Conservation (phyloP, 2,888 invertebrate species). For the Lithophane leautieri region DNA sequence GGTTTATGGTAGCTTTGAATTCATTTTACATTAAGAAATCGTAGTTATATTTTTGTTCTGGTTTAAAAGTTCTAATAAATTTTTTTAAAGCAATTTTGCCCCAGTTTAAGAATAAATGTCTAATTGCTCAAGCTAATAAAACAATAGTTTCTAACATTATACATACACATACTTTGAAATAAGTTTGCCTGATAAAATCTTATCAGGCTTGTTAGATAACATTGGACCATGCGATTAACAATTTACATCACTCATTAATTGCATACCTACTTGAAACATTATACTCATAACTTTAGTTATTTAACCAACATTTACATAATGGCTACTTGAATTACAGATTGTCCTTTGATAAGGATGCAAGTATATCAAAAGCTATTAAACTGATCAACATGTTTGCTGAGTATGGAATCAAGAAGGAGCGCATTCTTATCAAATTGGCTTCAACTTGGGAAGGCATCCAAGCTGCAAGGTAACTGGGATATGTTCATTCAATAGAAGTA, state of each 20-base stretch:
- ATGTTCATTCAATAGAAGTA: neutral
- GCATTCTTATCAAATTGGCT: constrained; percentile 98
- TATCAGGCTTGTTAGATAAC: constrained; percentile 20
- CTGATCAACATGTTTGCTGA: constrained; percentile 97
- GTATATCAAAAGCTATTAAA: constrained; percentile 96
- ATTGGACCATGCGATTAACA: constrained; percentile 20
- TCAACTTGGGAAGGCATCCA: constrained; percentile 99
- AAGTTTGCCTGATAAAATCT: constrained; percentile 8
- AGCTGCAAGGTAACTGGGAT: constrained; percentile 95
- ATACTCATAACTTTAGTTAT: constrained; percentile 6
- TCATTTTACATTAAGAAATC: too few relatives aligned
- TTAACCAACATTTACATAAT: constrained; percentile 22
- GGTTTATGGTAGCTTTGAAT: neutral
- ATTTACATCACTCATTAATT: constrained; percentile 18
- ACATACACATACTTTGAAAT: neutral
- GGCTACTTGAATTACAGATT: constrained; percentile 90
- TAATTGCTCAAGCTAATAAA: neutral
- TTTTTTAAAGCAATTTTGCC: constrained; percentile 15
- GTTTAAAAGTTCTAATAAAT: neutral
- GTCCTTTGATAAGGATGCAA: constrained; percentile 98
- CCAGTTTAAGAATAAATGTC: neutral
- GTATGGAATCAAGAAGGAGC: constrained; percentile 96
- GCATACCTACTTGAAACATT: constrained; percentile 6
- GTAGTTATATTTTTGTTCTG: neutral
- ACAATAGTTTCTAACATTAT: constrained; percentile 13